Base-by-base conservation (phyloP, 2,113 vertebrate genomes). In the Oophaga pumilio region DNA sequence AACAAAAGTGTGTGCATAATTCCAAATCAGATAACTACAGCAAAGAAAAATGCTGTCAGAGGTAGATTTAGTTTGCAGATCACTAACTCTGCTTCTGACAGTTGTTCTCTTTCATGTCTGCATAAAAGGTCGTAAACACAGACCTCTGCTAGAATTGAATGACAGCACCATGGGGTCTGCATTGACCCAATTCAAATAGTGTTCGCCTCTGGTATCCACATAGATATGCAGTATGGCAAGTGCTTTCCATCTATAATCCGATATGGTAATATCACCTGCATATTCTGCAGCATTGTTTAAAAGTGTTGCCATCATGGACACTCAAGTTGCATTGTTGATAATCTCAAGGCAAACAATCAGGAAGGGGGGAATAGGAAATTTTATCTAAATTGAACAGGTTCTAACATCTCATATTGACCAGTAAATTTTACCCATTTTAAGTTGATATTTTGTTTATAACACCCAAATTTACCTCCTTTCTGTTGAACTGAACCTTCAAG, bases 1-100 rank as follows among this genome's bases (percentile, higher is more conserved):
- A 52, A 49, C 80, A 83, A 83, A 83, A 83, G 59, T 69, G 80
- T 83, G 49, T 83, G 62, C 49, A 83, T 83, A 83, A 83, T 83
- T 83, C 81, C 81, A 52, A 83, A 83, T 83, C 81, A 83, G 81
- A 83, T 83, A 69, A 53, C 81, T 83, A 52, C 62, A 83, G 81
- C 60, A 68, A 69, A 83, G 62, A 69, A 83, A 83, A 83, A 69
- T 83, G 81, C 81, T 83, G 81, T 69, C 81, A 83, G 81, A 69
- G 62, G 64, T 53, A 83, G 62, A 83, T 83, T 83, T 83, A 69
- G 81, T 83, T 68, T 83, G 81, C 81, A 83, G 81, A 83, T 83
- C 81, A 83, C 81, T 83, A 83, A 83, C 81, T 83, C 81, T 53
- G 49, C 62, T 69, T 83, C 62, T 83, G 81, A 83, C 81, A 83